Evolutionary conservation across 2,797 vertebrate species (phyloP), one percentile per base, ranked within the genome.

Genomic region (Iguana delicatissima): DNA sequence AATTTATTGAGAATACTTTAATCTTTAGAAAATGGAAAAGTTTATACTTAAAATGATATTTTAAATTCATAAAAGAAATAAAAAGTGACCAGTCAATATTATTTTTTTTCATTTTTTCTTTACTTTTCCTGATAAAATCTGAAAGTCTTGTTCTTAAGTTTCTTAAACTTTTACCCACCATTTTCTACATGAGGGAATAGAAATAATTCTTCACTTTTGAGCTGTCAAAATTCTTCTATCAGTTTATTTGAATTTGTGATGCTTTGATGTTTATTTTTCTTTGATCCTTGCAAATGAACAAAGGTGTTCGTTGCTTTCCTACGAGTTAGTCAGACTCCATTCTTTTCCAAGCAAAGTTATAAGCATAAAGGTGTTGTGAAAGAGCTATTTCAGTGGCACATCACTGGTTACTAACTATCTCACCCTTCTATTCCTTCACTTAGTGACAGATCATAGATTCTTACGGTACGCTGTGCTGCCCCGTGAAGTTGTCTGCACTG

Each of bases 401-500:
- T 76, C 35, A 35, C 35, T 38, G 35, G n/a, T 22, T 24, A 77
- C 20, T 4, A 42, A 42, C 16, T 0, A 12, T 9, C 29, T 69
- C 67, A 69, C 67, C 29, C 29, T 32, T 69, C 29, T 69, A 50
- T 84, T 91, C 59, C 93, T n/a, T 89, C 84, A 62, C 91, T 2
- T 95, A 99, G 99, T 96, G 88, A 99, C 99, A 0, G 98, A 99
- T 87, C 98, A 99, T 93, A 95, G 93, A 18, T 98, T 99, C 90
- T 97, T 99, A 64, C 98, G 99, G 76, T 99, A 99, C 0, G 98
- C 99, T 0, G 98, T 98, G 84, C 97, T 99, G 90, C 99, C 99
- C 0, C 97, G 99, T 84, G 99, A 99, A 96, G 98, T 99, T 0
- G 99, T 99, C 84, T 99, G 99, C 97, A 99, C 99, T 0, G 99